phyloP scores from a whole-genome alignment of 1,140 invertebrate genomes.

The Leptopilina clavipes region DNA sequence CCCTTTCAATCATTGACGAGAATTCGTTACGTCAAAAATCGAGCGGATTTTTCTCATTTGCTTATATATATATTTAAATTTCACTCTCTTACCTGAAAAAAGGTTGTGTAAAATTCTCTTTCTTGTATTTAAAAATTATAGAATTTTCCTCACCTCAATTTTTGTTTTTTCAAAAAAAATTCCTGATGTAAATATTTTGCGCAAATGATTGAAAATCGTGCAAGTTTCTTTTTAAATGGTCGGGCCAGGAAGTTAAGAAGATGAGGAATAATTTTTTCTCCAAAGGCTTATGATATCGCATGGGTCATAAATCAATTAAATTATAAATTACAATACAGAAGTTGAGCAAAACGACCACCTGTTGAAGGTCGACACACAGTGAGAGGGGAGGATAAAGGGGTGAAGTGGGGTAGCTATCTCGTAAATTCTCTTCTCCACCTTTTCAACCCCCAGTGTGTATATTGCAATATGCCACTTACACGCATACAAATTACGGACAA shows the following conservation, averaged over 20 bases:
- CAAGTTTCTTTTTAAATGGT: too few relatives aligned
- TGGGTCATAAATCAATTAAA: constrained; percentile 70
- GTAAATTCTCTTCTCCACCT: constrained; percentile 70
- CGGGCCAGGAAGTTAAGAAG: neutral
- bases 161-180: too few relatives aligned
- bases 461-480: constrained; percentile 46
- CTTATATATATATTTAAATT: neutral
- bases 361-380: constrained; percentile 64
- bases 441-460: constrained; percentile 54
- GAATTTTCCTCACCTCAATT: neutral
- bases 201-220: too few relatives aligned
- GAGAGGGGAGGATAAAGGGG: constrained; percentile 63
- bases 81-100: constrained; percentile 47
- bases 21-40: constrained; percentile 50
- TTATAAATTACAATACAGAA: constrained; percentile 74
- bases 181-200: too few relatives aligned
- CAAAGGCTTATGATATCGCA: neutral
- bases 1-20: constrained; percentile 49
- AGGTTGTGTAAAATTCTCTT: constrained; percentile 14
- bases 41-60: constrained; percentile 25
- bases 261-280: neutral
- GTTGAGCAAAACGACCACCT: constrained; percentile 72
- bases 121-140: neutral
- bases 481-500: too few relatives aligned
- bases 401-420: constrained; percentile 70